Evolutionary conservation across 2,113 vertebrate genomes (phyloP), one percentile per base, ranked within the genome.

Genomic region (Spheniscus mendiculus): DNA sequence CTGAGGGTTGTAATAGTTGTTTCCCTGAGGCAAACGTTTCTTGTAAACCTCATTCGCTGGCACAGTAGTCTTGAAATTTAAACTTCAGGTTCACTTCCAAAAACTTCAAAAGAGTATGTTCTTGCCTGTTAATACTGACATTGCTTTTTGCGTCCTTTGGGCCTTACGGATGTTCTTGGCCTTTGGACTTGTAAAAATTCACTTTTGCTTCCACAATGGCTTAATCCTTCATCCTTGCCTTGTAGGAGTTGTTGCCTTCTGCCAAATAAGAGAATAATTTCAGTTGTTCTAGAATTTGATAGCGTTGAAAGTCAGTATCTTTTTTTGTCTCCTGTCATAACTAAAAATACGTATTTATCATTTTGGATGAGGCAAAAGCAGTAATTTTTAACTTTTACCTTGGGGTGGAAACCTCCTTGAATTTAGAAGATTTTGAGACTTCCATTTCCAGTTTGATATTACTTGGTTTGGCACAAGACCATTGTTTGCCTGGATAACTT

Each of bases 221-320:
- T 96, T 90, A 53, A 85, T 86, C 38, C 38, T 89, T 89, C 65
- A 40, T 95, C 61, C 58, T 86, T 91, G 93, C 92, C 90, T 94
- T 95, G 65, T 3, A 83, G 62, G 70, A 85, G 62, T 79, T 76
- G 40, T 53, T 67, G 27, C 30, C 69, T 74, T 87, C 78, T 94
- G 34, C 22, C 32, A 21, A 66, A 32, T 58, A 30, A 62, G 17
- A 55, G 62, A 58, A 42, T n/a, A 26, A 69, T 73, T 79, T 58
- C 40, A 40, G 20, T 73, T 76, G 40, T 55, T 87, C 19, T 49
- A 80, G 36, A 38, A 34, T 36, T 83, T 85, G 62, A 12, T 50
- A 45, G 11, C 59, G 27, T 21, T 76, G 50, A 49, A 80, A 73
- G 44, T 19, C 55, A 66, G 22, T 47, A 36, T 66, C 63, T 89